These are phyloP conservation scores for Corythornis vintsioides DNA, from an alignment of 2,113 vertebrate species.

Conservation along the genomic window DNA sequence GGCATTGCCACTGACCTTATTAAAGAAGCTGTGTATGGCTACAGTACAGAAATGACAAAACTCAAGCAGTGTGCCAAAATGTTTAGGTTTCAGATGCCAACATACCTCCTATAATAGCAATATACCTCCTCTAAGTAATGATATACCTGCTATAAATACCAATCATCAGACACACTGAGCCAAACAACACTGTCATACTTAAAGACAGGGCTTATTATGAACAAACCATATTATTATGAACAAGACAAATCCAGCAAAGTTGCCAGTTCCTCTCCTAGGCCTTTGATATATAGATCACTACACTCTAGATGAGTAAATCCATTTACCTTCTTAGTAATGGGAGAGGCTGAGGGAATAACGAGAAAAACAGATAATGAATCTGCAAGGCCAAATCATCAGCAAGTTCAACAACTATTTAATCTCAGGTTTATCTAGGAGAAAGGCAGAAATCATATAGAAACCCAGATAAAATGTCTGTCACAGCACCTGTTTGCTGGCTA, in stretches of 20 bases:
- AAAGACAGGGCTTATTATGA: background rate
- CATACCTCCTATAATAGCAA: background rate
- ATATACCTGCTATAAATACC: background rate
- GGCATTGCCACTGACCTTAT: constrained; percentile 48
- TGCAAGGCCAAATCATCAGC: background rate
- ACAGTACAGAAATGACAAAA: background rate
- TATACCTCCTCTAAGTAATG: background rate
- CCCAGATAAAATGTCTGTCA: background rate
- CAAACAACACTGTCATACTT: background rate
- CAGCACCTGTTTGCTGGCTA: background rate
- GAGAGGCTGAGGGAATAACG: background rate
- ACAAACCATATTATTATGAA: background rate
- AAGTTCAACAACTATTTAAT: background rate
- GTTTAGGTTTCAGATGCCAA: background rate
- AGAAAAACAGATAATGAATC: background rate
- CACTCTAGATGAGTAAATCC: background rate
- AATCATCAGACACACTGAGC: background rate
- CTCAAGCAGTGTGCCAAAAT: background rate
- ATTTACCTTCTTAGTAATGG: background rate
- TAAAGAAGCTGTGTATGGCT: background rate
- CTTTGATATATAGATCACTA: background rate
- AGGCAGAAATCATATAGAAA: background rate
- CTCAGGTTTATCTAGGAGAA: background rate
- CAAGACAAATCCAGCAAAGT: background rate
- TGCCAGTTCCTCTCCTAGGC: background rate